Evolutionary conservation across 2,888 invertebrate species (phyloP), one percentile per base, ranked within the genome.

Genomic region (Drosophila anomelani): DNA sequence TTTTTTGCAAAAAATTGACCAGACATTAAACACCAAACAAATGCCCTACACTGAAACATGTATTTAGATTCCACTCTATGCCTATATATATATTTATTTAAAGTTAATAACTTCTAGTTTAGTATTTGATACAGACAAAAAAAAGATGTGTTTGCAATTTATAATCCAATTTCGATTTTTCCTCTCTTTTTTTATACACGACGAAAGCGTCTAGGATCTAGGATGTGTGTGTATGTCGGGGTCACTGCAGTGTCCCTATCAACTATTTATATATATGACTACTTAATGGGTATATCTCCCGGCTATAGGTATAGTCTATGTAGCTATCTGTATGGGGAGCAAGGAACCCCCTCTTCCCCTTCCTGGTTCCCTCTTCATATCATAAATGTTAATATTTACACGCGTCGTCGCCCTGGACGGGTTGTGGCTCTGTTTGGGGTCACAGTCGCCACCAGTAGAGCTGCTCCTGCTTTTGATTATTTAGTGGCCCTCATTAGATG

Each of bases 401-500:
- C 26, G 34, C 41, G 34, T 56, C 38, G 51, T 20, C 15, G 57
- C 63, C 75, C 55, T 67, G 62, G 67, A 62, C 80, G 70, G 66
- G 72, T 51, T 44, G 59, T 44, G 61, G 61, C 61, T 61, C 61
- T 59, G 8, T 3, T 26, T 32, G 39, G 29, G 59, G 59, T 39
- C 23, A 46, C 43, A 20, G 43, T 10, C 20, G 13, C 23, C 44
- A 23, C 44, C 43, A 44, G 23, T 7, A 23, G n/a, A 26, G 26
- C 46, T 20, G 38, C 20, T 20, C 2, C 10, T 43, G 43, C 51
- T 49, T 44, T 44, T 26, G 49, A 58, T 49, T 49, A 29, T 13
- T 38, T 3, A n/a, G 46, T n/a, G n/a, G 3, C n/a, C n/a, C 26
- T 12, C 29, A 13, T 96, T 96, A 97, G 94, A 97, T 97, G 89